Evolutionary conservation across 2,113 vertebrate genomes (phyloP).

Genomic region (Sander lucioperca): DNA sequence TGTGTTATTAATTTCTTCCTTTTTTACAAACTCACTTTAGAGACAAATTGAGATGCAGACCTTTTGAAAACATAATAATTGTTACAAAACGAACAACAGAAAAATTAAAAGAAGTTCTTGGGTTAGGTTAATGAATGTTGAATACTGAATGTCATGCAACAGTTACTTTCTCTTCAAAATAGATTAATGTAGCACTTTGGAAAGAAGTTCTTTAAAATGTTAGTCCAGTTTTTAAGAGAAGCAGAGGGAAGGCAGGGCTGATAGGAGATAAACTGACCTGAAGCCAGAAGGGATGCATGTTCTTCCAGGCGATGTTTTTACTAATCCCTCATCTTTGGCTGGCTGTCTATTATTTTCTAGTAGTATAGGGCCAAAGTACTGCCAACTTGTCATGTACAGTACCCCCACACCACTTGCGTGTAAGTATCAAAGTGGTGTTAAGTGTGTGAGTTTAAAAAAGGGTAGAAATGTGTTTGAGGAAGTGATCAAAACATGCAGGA

Average conservation of each 20-base stretch:
- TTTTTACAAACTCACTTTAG: not conserved
- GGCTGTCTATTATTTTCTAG: not conserved
- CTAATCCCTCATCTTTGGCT: not conserved
- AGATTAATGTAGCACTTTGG: not conserved
- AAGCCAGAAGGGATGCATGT: not conserved
- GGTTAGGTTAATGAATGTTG: too few relatives aligned
- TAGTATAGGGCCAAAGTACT: too few relatives aligned
- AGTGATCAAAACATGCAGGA: not conserved
- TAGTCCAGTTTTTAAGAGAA: not conserved
- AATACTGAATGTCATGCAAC: not conserved
- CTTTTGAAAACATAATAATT: not conserved
- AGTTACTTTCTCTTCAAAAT: not conserved
- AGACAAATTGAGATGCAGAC: not conserved
- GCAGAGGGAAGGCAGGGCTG: not conserved
- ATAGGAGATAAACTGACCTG: not conserved
- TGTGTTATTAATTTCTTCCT: not conserved
- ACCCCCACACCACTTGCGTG: not conserved
- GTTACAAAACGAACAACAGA: not conserved
- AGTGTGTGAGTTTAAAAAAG: constrained; percentile 23
- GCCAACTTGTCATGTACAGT: not conserved
- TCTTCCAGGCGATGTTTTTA: not conserved
- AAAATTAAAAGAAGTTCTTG: not conserved
- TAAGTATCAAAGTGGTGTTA: not conserved
- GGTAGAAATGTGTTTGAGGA: constrained; percentile 11
- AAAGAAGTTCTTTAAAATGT: not conserved